phyloP scores from a whole-genome alignment of 35 echinoderm and acorn worm genomes.

The Chiridota heheva region DNA sequence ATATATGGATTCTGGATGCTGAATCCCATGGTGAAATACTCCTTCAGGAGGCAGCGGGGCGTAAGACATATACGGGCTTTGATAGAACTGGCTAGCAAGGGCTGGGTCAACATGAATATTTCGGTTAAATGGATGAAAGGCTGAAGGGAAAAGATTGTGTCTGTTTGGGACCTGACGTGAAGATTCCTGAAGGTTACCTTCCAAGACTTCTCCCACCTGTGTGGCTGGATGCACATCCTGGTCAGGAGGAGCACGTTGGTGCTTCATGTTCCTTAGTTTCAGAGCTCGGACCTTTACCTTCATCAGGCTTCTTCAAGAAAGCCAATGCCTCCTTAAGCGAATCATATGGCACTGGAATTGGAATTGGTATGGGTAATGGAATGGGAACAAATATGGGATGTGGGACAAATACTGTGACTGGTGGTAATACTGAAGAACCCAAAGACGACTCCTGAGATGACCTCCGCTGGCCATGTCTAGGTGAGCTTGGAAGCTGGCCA shows the following conservation, averaged over 20 bases:
- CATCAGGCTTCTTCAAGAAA: too few relatives aligned
- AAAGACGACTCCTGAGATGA: conserved; percentile 18
- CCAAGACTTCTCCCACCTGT: too few relatives aligned
- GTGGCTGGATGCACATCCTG: too few relatives aligned
- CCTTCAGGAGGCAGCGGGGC: conserved; percentile 29
- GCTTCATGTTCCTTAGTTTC: too few relatives aligned
- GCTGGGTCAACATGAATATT: conserved; percentile 7
- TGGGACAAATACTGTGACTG: conserved; percentile 84
- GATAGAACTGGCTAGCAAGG: conserved; percentile 1
- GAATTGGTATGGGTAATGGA: conserved; percentile 85
- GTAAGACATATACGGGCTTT: background rate
- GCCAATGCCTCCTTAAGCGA: conserved; percentile 51
- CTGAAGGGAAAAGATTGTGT: conserved; percentile 39
- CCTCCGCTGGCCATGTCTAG: background rate
- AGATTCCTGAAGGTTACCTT: too few relatives aligned
- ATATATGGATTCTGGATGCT: conserved; percentile 4
- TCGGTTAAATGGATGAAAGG: conserved; percentile 32
- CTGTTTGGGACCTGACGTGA: conserved; percentile 21
- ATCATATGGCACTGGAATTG: conserved; percentile 74
- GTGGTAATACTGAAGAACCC: conserved; percentile 58
- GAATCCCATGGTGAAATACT: conserved; percentile 34
- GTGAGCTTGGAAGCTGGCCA: too few relatives aligned
- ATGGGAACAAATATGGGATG: conserved; percentile 92
- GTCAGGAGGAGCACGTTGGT: too few relatives aligned
- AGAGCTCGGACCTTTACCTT: too few relatives aligned